Base-by-base conservation (phyloP, 1,140 invertebrate species). In the Drosophila sulfurigaster region DNA sequence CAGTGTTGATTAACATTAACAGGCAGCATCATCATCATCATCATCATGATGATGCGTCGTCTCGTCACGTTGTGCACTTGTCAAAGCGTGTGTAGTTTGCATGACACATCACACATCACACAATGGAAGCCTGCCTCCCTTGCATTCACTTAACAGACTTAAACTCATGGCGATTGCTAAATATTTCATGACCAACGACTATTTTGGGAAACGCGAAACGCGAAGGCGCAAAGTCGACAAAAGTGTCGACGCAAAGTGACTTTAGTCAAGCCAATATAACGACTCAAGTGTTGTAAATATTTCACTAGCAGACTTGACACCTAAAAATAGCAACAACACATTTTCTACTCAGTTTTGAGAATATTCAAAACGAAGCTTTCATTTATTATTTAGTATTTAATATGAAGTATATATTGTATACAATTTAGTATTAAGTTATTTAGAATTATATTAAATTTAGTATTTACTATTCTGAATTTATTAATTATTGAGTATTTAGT, bases 1-100 rank as follows among this genome's bases (percentile, higher is more conserved):
- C 49, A n/a, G 2, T 56, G 49, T 63, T 32, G 49, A 70, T 32
- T 38, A 59, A 38, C 30, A 57, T 48, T 16, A 67, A 6, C 20
- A 57, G 15, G 20, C 20, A 20, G 20, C 20, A 20, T 20, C 13
- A 49, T 10, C 10, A 54, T 48, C 30, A n/a, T 25, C 56, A 41
- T 28, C 15, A 25, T 32, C 5, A 38, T 25, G 20, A 25, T 25
- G 20, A 25, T 25, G 20, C 20, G 20, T 25, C 20, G 20, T 3
- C 20, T 48, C 32, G 20, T 67, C 43, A 48, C 64, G 30, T 48
- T 64, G 13, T 13, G 48, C 35, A 64, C 48, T 51, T 43, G 7
- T 13, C n/a, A 15, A 59, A 51, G 45, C 20, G 28, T 51, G 56
- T 20, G 54, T 16, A 54, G 20, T 25, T 25, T 70, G 49, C 32